Evolutionary conservation across 2,888 invertebrate genomes (phyloP).

Genomic region (Alsophila aescularia): DNA sequence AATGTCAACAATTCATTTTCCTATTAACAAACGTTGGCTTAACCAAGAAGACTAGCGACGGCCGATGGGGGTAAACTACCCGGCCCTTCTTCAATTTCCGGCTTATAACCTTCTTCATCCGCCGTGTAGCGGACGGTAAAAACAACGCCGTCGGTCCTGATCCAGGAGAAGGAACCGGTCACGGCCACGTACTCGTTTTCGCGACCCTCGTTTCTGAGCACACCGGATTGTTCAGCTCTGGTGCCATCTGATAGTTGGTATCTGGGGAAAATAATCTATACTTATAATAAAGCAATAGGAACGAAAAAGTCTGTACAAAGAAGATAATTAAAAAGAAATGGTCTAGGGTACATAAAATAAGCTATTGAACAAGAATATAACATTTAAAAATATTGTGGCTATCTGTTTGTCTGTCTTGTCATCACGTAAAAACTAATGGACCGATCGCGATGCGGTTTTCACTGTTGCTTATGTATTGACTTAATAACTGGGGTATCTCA

Average conservation of each 20-base stretch:
- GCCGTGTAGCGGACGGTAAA: constrained; percentile 82
- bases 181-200: constrained; percentile 74
- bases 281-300: too few species aligned
- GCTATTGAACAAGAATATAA: too few species aligned
- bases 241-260: constrained; percentile 29
- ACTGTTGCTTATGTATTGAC: too few species aligned
- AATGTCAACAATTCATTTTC: constrained; percentile 1
- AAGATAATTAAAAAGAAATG: too few species aligned
- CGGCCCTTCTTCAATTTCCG: constrained; percentile 59
- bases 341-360: too few species aligned
- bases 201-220: constrained; percentile 67
- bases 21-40: neutral
- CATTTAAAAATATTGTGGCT: too few species aligned
- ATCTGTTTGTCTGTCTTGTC: too few species aligned
- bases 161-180: constrained; percentile 72
- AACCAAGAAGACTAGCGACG: constrained; percentile 50
- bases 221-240: constrained; percentile 61
- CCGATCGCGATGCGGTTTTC: too few species aligned
- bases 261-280: constrained; percentile 4
- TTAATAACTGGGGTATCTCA: too few species aligned
- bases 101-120: constrained; percentile 61
- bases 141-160: constrained; percentile 68
- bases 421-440: too few species aligned
- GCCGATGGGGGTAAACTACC: constrained; percentile 60
- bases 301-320: too few species aligned